Evolutionary conservation across 1,140 invertebrate species (phyloP).

Genomic region (Platyura marginata): DNA sequence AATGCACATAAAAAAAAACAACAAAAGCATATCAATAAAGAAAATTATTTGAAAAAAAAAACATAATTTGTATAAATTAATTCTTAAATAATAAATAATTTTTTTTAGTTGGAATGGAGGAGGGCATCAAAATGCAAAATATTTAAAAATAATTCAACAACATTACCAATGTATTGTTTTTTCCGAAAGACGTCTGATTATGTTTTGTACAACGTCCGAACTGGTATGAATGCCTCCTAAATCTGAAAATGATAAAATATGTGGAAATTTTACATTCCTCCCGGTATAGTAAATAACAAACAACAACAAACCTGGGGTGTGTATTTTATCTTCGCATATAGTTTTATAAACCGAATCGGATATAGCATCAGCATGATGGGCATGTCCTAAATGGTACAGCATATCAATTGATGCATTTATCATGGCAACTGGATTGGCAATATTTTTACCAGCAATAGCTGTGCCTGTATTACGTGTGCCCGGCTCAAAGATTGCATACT

Average conservation of each 20-base stretch:
- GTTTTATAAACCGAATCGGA: conserved; percentile 59
- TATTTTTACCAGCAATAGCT: conserved; percentile 82
- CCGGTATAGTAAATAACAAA: neutral
- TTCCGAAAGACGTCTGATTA: conserved; percentile 37
- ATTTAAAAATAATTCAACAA: neutral
- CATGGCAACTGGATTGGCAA: conserved; percentile 96
- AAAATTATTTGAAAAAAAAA: too few relatives aligned
- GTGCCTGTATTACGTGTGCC: conserved; percentile 89
- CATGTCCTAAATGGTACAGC: conserved; percentile 74
- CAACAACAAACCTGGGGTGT: conserved; percentile 45
- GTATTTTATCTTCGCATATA: conserved; percentile 60
- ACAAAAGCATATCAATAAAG: too few relatives aligned
- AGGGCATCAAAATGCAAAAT: neutral
- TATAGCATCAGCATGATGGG: conserved; percentile 62
- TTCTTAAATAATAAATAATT: too few relatives aligned
- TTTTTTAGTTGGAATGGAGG: too few relatives aligned
- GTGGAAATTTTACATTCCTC: neutral
- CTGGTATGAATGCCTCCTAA: conserved; percentile 44
- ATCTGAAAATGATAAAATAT: conserved; percentile 24
- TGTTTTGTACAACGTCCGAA: conserved; percentile 46
- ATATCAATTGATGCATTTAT: conserved; percentile 83
- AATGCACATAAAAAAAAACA: too few relatives aligned
- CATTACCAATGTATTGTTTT: conserved; percentile 24
- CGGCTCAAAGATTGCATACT: conserved; percentile 88
- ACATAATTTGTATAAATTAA: too few relatives aligned